Evolutionary conservation across 1,140 invertebrate species (phyloP).

Genomic region (Euura saliciscinereae): DNA sequence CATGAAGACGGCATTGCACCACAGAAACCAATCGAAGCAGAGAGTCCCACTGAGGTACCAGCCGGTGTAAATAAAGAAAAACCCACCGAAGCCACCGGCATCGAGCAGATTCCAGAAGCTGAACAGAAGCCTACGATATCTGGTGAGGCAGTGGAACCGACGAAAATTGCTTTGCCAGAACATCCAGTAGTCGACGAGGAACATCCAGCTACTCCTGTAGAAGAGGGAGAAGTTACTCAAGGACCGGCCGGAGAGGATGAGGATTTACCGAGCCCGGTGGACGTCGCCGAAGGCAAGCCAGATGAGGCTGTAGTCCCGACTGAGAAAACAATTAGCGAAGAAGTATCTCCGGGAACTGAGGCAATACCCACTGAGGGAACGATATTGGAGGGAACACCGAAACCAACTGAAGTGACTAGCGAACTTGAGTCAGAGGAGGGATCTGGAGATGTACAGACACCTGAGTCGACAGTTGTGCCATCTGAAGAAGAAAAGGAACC

Average conservation of each 20-base stretch:
- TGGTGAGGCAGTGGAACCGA: slow-evolving; percentile 15
- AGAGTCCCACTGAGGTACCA: slow-evolving; percentile 4
- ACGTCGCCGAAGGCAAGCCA: slow-evolving; percentile 13
- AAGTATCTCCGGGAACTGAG: slow-evolving; percentile 15
- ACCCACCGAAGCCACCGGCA: neutral
- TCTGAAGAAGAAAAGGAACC: slow-evolving; percentile 18
- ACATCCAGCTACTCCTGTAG: slow-evolving; percentile 12
- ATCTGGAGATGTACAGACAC: too few relatives aligned
- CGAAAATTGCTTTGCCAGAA: neutral
- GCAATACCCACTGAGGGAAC: slow-evolving; percentile 18
- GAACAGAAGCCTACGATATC: slow-evolving; percentile 8
- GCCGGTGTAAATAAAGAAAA: neutral
- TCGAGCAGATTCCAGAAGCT: neutral
- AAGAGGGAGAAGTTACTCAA: slow-evolving; percentile 24
- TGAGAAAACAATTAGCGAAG: slow-evolving; percentile 11
- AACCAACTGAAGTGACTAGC: slow-evolving; percentile 23
- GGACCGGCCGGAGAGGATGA: slow-evolving; percentile 19
- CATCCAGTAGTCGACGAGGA: slow-evolving; percentile 4
- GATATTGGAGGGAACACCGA: slow-evolving; percentile 19
- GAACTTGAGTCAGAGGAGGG: neutral
- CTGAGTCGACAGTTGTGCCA: neutral
- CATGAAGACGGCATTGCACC: neutral
- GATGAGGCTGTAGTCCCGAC: neutral
- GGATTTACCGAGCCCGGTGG: neutral
- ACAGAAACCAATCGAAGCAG: slow-evolving; percentile 7